Evolutionary conservation across 2,888 invertebrate genomes (phyloP), one percentile per base, ranked within the genome.

Genomic region (Hesperia comma): DNA sequence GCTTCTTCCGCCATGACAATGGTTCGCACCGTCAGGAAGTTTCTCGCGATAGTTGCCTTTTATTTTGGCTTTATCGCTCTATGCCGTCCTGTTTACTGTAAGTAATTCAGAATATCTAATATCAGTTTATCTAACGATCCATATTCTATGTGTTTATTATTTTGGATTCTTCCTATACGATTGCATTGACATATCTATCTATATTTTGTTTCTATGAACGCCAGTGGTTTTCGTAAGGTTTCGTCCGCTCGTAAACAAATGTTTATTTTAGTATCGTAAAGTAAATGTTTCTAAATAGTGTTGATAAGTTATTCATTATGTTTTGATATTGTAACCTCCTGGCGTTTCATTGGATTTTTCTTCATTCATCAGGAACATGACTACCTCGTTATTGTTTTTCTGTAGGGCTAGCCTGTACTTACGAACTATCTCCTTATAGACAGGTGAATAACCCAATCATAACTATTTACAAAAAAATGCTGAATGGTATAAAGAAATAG

Each of bases 1-100:
- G 82, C 79, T 79, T 82, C 84, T 88, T 90, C 90, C 90, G 92
- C 90, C 88, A 92, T 92, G 89, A 92, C 88, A 86, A 91, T 92
- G 91, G 84, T 78, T 80, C 84, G 76, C 83, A 81, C 81, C 75
- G 77, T 83, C 82, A 84, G 85, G 85, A 87, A 84, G 82, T 86
- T 82, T 85, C 80, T 82, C 79, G 83, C 84, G 81, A 82, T 83
- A 84, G 80, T 88, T 84, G 83, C 82, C 79, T 82, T 90, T 77
- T 88, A 86, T 90, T 85, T 92, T 85, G 82, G 88, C 83, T 89
- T 81, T 88, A 84, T 86, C 79, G 84, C 82, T 79, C 79, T 86
- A 74, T 84, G 82, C 82, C 83, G 83, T 87, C 82, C 86, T 72
- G 83, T 86, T 86, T 83, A 85, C 76, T 90, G 92, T 92, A 75